These are phyloP conservation scores for Collichthys lucidus DNA, from an alignment of 2,113 vertebrate genomes.

Conservation along the genomic window DNA sequence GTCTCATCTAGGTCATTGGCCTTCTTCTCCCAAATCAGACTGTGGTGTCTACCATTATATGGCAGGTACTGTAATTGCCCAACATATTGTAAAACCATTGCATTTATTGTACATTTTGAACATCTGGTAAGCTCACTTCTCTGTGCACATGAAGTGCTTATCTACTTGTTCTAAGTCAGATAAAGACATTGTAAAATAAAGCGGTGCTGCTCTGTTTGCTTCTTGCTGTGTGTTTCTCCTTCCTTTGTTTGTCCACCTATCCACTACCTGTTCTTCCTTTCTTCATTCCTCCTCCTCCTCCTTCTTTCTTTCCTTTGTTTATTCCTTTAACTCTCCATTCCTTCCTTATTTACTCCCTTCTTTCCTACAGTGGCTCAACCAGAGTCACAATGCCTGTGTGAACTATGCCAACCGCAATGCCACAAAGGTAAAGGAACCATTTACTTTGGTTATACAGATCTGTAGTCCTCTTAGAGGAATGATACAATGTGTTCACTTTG, in stretches of 20 bases:
- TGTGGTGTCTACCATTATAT: slow-evolving; percentile 95
- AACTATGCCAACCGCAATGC: slow-evolving; percentile 99
- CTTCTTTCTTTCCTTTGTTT: background rate
- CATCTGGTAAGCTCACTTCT: slow-evolving; percentile 23
- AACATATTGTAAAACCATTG: slow-evolving; percentile 38
- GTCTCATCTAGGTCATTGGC: slow-evolving; percentile 91
- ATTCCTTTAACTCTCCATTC: background rate
- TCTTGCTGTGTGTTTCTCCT: background rate
- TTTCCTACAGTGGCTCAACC: slow-evolving; percentile 93
- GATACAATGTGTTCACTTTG: background rate
- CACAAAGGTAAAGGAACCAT: slow-evolving; percentile 89
- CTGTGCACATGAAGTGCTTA: slow-evolving; percentile 23
- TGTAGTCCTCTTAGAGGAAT: background rate
- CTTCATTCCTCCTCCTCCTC: background rate
- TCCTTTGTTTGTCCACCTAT: background rate
- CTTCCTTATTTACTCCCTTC: slow-evolving; percentile 20
- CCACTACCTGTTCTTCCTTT: background rate
- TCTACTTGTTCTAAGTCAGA: background rate
- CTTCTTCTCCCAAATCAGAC: slow-evolving; percentile 98
- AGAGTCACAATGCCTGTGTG: slow-evolving; percentile 98
- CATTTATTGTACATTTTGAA: slow-evolving; percentile 54
- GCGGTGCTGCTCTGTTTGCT: slow-evolving; percentile 2
- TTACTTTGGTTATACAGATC: background rate
- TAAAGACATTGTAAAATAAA: slow-evolving; percentile 12
- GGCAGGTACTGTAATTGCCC: slow-evolving; percentile 89